These are phyloP conservation scores for Argyresthia albistria DNA, from an alignment of 2,888 invertebrate genomes.

Conservation along the genomic window DNA sequence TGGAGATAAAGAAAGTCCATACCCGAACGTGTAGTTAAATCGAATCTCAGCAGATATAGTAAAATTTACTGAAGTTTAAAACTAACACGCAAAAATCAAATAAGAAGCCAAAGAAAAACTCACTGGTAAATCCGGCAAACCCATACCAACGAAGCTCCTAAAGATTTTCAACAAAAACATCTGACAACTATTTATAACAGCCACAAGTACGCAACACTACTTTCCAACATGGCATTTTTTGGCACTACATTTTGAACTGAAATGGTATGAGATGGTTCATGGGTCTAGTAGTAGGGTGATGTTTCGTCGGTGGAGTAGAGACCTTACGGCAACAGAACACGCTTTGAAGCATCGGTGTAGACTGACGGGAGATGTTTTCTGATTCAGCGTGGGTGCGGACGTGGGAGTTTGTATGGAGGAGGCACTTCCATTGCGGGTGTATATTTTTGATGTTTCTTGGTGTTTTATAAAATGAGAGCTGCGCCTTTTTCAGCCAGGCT, in stretches of 20 bases:
- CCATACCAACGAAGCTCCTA: slow-evolving; percentile 51
- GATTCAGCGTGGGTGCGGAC: not conserved
- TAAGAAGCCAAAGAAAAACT: slow-evolving; percentile 21
- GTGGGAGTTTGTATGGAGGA: not conserved
- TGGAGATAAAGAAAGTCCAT: too few relatives aligned
- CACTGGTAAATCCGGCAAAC: slow-evolving; percentile 61
- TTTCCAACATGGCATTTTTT: slow-evolving; percentile 14
- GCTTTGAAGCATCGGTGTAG: slow-evolving; percentile 60
- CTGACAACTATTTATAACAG: slow-evolving; percentile 18
- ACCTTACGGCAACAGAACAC: slow-evolving; percentile 68
- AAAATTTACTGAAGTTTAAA: too few relatives aligned
- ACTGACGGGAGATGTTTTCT: slow-evolving; percentile 15
- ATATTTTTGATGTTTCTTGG: not conserved
- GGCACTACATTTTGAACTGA: slow-evolving; percentile 13
- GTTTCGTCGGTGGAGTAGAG: slow-evolving; percentile 17
- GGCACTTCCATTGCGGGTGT: not conserved
- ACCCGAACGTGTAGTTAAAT: too few relatives aligned
- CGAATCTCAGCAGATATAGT: too few relatives aligned
- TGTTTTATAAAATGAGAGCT: too few relatives aligned
- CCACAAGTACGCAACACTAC: slow-evolving; percentile 22
- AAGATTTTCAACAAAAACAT: slow-evolving; percentile 58
- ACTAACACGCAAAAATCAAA: not conserved
- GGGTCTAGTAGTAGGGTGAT: slow-evolving; percentile 9
- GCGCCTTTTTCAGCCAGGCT: too few relatives aligned
- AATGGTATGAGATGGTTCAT: not conserved